Evolutionary conservation across 2,113 vertebrate species (phyloP).

Genomic region (Cygnus buccinator): DNA sequence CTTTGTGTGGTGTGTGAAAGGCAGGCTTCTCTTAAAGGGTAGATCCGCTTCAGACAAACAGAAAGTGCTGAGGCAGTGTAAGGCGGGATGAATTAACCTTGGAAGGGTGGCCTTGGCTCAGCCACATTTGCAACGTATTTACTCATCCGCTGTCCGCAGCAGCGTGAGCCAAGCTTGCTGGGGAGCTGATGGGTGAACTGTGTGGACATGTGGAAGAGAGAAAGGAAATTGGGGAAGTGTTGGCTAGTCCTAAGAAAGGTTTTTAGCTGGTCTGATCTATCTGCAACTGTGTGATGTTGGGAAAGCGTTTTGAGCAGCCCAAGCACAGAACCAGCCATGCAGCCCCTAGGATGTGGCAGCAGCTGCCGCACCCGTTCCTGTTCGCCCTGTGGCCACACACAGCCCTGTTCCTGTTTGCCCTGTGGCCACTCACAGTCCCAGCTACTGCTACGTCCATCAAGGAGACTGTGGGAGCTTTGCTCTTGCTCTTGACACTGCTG

Average conservation of each 20-base stretch:
- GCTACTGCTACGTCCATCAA: fast-evolving
- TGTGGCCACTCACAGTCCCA: not conserved
- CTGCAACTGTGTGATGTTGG: not conserved
- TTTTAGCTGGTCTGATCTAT: not conserved
- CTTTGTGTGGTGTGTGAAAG: not conserved
- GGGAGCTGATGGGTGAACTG: not conserved
- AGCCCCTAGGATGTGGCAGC: not conserved
- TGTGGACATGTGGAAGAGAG: not conserved
- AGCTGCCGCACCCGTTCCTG: constrained; percentile 5
- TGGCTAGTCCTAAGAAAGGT: not conserved
- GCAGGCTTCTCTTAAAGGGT: not conserved
- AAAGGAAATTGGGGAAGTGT: not conserved
- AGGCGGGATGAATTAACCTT: not conserved
- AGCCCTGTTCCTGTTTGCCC: not conserved
- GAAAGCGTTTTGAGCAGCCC: not conserved
- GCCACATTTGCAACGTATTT: not conserved
- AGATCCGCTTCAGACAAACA: not conserved
- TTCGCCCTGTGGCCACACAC: not conserved
- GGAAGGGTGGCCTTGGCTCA: not conserved
- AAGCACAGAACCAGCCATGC: fast-evolving
- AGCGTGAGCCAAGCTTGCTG: fast-evolving
- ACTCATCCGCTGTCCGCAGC: not conserved
- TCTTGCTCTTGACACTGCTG: not conserved
- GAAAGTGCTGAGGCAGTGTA: not conserved
- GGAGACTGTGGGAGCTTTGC: not conserved